Evolutionary conservation across 2,113 vertebrate genomes (phyloP), one percentile per base, ranked within the genome.

Genomic region (Dromaius novaehollandiae): DNA sequence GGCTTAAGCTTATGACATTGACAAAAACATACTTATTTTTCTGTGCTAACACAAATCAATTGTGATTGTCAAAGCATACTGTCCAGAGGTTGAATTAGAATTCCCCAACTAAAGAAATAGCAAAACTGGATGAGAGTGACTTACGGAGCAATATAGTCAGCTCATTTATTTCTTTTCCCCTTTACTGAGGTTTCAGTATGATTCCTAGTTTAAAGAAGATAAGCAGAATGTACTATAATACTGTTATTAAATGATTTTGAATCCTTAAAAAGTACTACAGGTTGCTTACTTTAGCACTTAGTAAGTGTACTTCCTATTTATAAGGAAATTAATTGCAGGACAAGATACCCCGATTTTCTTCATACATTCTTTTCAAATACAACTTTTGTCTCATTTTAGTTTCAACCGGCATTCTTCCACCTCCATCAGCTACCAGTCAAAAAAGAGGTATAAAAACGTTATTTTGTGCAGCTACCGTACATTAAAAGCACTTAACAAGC

Each of bases 401-500:
- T 97, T 98, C 97, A 98, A 95, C 95, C 94, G 97, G 95, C 98
- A 98, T 97, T 96, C 98, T 82, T 97, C 98, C 66, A 98, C 96
- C 94, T 98, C 98, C 95, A 94, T 98, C 97, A 98, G 85, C 97
- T 98, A 98, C 97, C 98, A 98, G 88, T 97, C 98, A 86, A 96
- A 98, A 96, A 97, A 91, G 95, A 98, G 97, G 97, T 98, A 98
- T 94, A 85, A 71, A 95, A 93, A 42, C 38, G 77, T 94, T 58
- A 44, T 26, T 88, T 97, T 95, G 48, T 94, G 91, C 86, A 85
- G 89, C 90, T 97, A 55, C 64, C 93, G 34, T 95, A 68, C 83
- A 63, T 90, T 93, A 86, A 93, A 95, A 93, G 60, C 93, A 82
- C 46, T 91, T 95, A 97, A 95, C 94, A 84, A 88, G 66, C n/a